Evolutionary conservation across 2,888 invertebrate genomes (phyloP).

Genomic region (Zygogramma bicolorata): DNA sequence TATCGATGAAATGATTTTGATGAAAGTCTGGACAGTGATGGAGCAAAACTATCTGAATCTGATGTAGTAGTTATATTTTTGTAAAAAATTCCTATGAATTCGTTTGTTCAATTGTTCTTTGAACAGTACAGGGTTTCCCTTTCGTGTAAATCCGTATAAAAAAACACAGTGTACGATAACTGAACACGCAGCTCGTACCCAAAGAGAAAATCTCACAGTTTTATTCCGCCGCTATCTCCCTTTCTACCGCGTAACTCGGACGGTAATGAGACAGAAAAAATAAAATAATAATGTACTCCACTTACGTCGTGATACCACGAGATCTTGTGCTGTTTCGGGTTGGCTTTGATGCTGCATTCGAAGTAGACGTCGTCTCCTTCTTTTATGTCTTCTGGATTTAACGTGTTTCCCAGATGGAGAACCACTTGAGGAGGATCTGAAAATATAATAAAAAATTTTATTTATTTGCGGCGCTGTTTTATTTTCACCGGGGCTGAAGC

Average conservation of each 20-base stretch:
- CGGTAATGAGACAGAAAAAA: conserved; percentile 19
- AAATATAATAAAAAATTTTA: conserved; percentile 50
- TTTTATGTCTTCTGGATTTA: conserved; percentile 82
- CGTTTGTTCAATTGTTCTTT: no score
- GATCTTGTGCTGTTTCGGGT: conserved; percentile 81
- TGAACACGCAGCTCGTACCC: neutral
- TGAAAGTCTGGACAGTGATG: no score
- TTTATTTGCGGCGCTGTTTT: neutral
- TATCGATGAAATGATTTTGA: no score
- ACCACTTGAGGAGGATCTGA: conserved; percentile 81
- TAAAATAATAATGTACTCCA: conserved; percentile 50
- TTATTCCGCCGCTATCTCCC: neutral
- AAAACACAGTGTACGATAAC: neutral
- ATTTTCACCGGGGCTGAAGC: neutral
- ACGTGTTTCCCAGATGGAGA: conserved; percentile 78
- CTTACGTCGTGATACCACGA: conserved; percentile 84
- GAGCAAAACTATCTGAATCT: no score
- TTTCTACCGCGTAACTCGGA: conserved; percentile 15
- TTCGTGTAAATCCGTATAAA: no score
- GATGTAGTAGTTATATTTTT: no score
- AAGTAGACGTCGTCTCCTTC: conserved; percentile 86
- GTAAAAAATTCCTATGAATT: no score
- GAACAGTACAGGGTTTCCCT: no score
- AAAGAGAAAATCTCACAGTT: neutral
- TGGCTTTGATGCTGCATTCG: conserved; percentile 82